Base-by-base conservation (phyloP, 2,797 vertebrate genomes). In the Karalla daura region DNA sequence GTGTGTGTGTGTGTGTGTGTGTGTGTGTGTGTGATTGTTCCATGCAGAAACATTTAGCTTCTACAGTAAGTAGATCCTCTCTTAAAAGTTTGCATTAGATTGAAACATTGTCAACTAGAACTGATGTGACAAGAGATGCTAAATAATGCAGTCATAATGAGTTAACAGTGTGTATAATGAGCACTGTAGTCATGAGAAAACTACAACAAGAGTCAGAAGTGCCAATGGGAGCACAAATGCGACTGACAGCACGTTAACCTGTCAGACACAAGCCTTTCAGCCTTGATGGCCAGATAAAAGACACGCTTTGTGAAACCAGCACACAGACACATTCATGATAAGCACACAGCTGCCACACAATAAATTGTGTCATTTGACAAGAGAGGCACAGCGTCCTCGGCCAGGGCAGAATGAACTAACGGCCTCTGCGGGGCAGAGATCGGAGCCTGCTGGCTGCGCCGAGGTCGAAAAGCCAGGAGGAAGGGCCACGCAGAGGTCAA, bases 391-490 rank as follows among this genome's bases (percentile, higher is more conserved):
- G 50, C n/a, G 9, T 55, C 36, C 50, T 65, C 28, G 25, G 13
- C 53, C 25, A 40, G 25, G 32, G 24, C 55, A 54, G 50, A 20
- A 32, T 18, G 53, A 30, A 30, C 43, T 69, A 52, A 81, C 60
- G 55, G 59, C 65, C 70, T 84, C 68, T 77, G 25, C 77, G 61
- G 65, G 59, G 45, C 27, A 40, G 41, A 36, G 78, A 63, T 28
- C 13, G 39, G 39, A 83, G 74, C 46, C 70, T 18, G 11, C 30
- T 30, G 63, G 30, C 54, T 67, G 73, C 63, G 63, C 36, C 20
- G 15, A 64, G 78, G 75, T 86, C 79, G 83, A 40, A 18, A 63
- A 76, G 78, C 39, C 58, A 30, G 3, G 27, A 61, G 49, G 43
- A 39, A 51, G 43, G 35, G 76, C 47, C 64, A 56, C 0, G 9